Base-by-base conservation (phyloP, 2,888 invertebrate genomes). In the Cerastoderma edule region DNA sequence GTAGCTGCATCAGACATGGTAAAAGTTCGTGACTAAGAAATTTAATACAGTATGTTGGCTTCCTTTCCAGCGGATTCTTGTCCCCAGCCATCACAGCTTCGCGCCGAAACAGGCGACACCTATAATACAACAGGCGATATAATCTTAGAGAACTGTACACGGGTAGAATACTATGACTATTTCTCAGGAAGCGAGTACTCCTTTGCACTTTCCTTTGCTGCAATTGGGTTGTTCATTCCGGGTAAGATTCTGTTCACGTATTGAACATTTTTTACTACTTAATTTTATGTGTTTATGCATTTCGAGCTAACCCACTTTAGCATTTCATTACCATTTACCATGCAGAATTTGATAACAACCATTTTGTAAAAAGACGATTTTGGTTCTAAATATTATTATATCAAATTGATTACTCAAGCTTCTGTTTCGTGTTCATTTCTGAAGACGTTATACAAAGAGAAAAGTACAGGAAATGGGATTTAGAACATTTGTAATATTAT, bases 161-260 rank as follows among this genome's bases (percentile, higher is more conserved):
- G 97, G 84, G 94, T 99, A 28, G 95, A 96, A 84, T 97, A 97
- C 75, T 97, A 97, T 90, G 98, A 99, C 92, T 99, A 99, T 93
- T 93, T 93, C 86, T 89, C 89, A 22, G 99, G 98, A 27, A 99
- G 98, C 87, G 98, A 99, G 92, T 94, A 98, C 75, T 97, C 97
- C 19, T 99, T 97, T 94, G 98, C 99, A 88, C 97, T 98, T 93
- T 97, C 96, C 0, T 98, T 98, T 89, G 95, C 98, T 4, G 96
- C 97, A 84, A 94, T 99, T 30, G 96, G 95, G 0, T 97, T 98
- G 88, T 96, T 99, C 19, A 98, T 99, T 6, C 96, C 99, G 71
- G 88, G 94, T 94, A 83, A 89, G 91, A 84, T 44, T 16, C 28
- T 48, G n/a, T 24, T 10, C 8, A 28, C 16, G 16, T 10, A 39